Evolutionary conservation across 1,140 invertebrate genomes (phyloP), one percentile per base, ranked within the genome.

Genomic region (Leptoteleia sp.): DNA sequence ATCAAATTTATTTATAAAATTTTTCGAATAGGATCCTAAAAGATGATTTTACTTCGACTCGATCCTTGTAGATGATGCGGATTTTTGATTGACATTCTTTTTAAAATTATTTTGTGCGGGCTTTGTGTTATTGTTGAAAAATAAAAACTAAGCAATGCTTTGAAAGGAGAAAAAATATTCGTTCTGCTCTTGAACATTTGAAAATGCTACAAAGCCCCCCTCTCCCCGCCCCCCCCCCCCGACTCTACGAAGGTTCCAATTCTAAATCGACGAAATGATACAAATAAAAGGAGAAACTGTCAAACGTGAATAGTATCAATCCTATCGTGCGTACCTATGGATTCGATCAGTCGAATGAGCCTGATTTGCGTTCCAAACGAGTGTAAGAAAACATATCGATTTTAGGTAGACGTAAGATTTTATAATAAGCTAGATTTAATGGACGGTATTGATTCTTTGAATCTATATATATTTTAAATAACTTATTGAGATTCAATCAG

Each of bases 331-430:
- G 71, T 75, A 75, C 71, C 61, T 75, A 67, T 35, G 62, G 54
- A 76, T 76, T 76, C 71, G 62, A 67, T 76, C 71, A 62, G 57
- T 57, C 62, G 47, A 76, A 59, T 52, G 62, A 68, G 64, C 50
- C 57, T 62, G 57, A 76, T 55, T 55, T 76, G 64, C 64, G 62
- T 76, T 76, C 55, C 50, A 64, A 68, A 55, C 47, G 40, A 76
- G 57, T 61, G 48, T 62, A 68, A 64, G 64, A 70, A 76, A 76
- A 76, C 64, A 76, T 76, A 76, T 76, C 73, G 73, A 76, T 50
- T 61, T 57, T 42, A 70, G 9, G 9, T 76, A 68, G 62, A 47
- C 37, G 11, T 76, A 76, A 76, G 72, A 29, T 54, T n/a, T 67
- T 50, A 61, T 31, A 52, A 54, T 67, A 76, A 76, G 57, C 68